These are phyloP conservation scores for Drosophila anomelani DNA, from an alignment of 2,888 invertebrate genomes.

Conservation along the genomic window DNA sequence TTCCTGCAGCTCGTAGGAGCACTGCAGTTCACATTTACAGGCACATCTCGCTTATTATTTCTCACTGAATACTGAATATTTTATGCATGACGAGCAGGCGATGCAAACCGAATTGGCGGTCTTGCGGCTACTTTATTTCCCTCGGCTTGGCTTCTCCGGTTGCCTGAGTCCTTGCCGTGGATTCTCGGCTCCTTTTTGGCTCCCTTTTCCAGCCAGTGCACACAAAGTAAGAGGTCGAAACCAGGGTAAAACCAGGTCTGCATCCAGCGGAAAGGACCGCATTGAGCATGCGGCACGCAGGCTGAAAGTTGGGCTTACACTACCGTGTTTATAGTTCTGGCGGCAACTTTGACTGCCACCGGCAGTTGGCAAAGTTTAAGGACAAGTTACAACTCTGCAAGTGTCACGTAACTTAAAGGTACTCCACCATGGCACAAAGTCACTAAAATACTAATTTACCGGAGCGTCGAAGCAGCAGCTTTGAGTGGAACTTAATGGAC, in stretches of 20 bases:
- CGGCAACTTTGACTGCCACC: constrained; percentile 41
- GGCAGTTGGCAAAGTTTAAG: constrained; percentile 38
- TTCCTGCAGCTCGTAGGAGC: constrained; percentile 8
- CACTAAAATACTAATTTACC: constrained; percentile 23
- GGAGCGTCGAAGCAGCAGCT: constrained; percentile 3
- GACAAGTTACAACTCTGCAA: constrained; percentile 23
- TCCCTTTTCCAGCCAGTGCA: constrained; percentile 26
- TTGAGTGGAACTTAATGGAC: constrained; percentile 15
- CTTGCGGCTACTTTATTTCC: constrained; percentile 31
- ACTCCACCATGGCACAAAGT: constrained; percentile 10
- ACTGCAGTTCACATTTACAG: constrained; percentile 24
- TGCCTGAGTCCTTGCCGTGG: constrained; percentile 3
- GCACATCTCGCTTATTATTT: constrained; percentile 41
- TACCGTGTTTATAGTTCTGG: constrained; percentile 22
- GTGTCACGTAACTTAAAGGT: constrained; percentile 46
- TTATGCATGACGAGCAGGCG: constrained; percentile 44
- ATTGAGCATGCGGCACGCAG: constrained; percentile 29
- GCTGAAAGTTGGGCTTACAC: constrained; percentile 23
- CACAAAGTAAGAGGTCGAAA: constrained; percentile 10
- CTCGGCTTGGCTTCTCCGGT: constrained; percentile 5
- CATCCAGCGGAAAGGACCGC: constrained; percentile 1
- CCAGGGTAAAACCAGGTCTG: constrained; percentile 17
- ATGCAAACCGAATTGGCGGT: constrained; percentile 46
- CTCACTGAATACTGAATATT: constrained; percentile 57
- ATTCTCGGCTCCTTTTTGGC: constrained; percentile 8